phyloP scores from a whole-genome alignment of 1,140 invertebrate genomes.

The Bilobella aurantiaca region DNA sequence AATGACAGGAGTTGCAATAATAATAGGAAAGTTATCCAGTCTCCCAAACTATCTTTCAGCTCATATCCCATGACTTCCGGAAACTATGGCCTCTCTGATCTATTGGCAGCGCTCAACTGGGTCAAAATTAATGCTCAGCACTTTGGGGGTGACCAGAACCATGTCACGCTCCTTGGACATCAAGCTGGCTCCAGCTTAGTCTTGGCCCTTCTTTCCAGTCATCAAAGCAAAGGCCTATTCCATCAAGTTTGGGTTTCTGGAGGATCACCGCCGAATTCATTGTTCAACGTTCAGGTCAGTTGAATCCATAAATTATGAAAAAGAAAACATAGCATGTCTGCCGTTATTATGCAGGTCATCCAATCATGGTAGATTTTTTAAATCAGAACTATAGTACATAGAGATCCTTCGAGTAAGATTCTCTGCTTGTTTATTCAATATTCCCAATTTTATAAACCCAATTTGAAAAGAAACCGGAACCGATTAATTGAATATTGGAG shows the following conservation, averaged over 20 bases:
- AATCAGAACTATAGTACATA: no score
- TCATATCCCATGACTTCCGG: conserved; percentile 63
- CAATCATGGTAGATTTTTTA: no score
- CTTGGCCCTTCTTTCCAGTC: conserved; percentile 52
- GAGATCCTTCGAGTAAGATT: no score
- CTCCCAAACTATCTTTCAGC: conserved; percentile 28
- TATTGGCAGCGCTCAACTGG: conserved; percentile 66
- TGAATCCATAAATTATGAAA: not conserved
- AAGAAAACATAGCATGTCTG: not conserved
- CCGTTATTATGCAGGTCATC: no score
- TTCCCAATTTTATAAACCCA: no score
- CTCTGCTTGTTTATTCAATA: not conserved
- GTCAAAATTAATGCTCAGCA: conserved; percentile 65
- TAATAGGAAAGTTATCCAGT: not conserved
- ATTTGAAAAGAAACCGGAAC: no score
- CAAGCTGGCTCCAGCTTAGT: conserved; percentile 66
- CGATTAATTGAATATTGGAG: no score
- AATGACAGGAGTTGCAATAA: not conserved
- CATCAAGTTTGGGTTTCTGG: conserved; percentile 36
- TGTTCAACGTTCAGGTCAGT: conserved; percentile 14
- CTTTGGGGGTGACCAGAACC: conserved; percentile 64
- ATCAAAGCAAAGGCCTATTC: conserved; percentile 39
- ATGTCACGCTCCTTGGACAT: conserved; percentile 69
- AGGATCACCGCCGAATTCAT: conserved; percentile 9
- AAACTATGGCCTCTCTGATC: conserved; percentile 75